These are phyloP conservation scores for Dicrostonyx torquatus DNA, from an alignment of 2,797 vertebrate genomes.

Conservation along the genomic window DNA sequence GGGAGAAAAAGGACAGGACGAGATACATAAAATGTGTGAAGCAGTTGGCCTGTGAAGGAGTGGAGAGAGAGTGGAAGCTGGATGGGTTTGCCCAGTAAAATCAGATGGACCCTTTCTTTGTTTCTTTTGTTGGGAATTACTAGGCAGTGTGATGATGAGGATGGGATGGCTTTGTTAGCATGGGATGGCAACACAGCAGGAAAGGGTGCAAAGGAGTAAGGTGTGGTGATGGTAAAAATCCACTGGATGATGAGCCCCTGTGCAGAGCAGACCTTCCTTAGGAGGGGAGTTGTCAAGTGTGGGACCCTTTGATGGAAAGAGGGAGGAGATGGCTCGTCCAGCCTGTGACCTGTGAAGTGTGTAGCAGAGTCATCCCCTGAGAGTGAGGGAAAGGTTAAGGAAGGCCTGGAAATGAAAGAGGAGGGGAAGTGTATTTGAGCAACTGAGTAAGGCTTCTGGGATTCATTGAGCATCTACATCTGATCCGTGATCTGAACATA, in stretches of 20 bases:
- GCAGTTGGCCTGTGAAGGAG: not conserved
- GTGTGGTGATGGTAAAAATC: not conserved
- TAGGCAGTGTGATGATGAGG: not conserved
- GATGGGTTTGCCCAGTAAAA: not conserved
- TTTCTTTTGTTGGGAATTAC: not conserved
- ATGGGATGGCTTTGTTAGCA: not conserved
- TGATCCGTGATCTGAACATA: slow-evolving; percentile 7
- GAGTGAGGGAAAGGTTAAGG: not conserved
- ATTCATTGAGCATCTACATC: not conserved
- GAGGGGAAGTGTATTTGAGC: not conserved
- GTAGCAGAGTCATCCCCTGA: not conserved
- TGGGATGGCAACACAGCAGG: not conserved
- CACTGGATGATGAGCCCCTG: not conserved
- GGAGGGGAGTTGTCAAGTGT: not conserved
- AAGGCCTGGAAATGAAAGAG: not conserved
- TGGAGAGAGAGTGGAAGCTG: not conserved
- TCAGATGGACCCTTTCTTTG: not conserved
- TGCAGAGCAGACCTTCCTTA: not conserved
- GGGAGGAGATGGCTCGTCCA: not conserved
- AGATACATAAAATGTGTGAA: not conserved
- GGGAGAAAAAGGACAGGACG: not conserved
- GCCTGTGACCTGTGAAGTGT: not conserved
- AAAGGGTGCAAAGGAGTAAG: not conserved
- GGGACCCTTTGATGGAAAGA: not conserved
- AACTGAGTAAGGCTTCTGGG: not conserved